Percentiles rank a stretch among this genome's conserved stretches.
Evolutionary conservation across 1,140 invertebrate genomes (phyloP).

Genomic region (Agrilus planipennis): DNA sequence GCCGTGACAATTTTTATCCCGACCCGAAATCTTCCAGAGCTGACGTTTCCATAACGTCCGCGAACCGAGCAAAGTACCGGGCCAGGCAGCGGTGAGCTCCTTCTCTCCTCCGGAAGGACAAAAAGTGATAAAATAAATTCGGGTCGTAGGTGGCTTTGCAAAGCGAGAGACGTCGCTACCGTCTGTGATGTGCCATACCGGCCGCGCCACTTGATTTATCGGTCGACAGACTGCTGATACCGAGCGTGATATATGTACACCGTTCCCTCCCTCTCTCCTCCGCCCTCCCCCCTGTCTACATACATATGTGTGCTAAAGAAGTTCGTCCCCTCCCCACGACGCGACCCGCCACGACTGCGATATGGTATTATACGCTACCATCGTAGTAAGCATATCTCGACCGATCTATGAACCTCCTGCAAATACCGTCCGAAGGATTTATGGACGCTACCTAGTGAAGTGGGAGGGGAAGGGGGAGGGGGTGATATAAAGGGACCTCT

Average conservation of each 20-base stretch:
- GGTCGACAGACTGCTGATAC: slow-evolving; percentile 27
- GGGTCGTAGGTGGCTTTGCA: not conserved
- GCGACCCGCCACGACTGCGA: no score
- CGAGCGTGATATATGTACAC: slow-evolving; percentile 26
- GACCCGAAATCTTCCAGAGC: no score
- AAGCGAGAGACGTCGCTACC: slow-evolving; percentile 3
- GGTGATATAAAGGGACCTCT: not conserved
- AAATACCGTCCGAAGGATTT: slow-evolving; percentile 30
- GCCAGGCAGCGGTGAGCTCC: no score
- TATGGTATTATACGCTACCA: slow-evolving; percentile 30
- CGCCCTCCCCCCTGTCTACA: no score
- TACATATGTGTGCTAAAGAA: no score
- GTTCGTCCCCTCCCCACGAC: no score
- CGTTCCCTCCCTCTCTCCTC: slow-evolving; percentile 19
- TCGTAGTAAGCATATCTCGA: no score
- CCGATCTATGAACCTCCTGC: slow-evolving; percentile 22
- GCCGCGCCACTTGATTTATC: slow-evolving; percentile 23
- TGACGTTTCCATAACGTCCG: no score
- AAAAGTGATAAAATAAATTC: slow-evolving; percentile 1
- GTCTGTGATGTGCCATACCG: slow-evolving; percentile 8
- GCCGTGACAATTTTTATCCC: no score
- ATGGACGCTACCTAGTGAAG: slow-evolving; percentile 21
- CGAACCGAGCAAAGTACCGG: no score
- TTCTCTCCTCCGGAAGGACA: no score
- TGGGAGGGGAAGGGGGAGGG: no score